These are phyloP conservation scores for Sylvietta virens DNA, from an alignment of 2,113 vertebrate species.

Conservation along the genomic window DNA sequence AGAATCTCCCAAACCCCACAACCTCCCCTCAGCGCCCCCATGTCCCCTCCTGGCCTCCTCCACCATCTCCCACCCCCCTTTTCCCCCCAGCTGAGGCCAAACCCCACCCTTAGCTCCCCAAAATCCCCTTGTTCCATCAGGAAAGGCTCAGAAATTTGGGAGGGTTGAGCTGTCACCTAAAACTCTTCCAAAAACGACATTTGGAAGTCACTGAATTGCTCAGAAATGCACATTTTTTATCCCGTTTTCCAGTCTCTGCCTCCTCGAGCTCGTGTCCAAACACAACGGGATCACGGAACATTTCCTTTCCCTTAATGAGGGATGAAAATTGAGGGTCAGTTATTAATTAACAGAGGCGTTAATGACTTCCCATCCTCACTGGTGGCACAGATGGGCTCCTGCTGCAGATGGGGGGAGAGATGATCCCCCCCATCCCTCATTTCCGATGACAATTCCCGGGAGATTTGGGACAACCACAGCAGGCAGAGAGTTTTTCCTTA, in stretches of 20 bases:
- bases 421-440: neutral
- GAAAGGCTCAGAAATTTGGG: neutral
- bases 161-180: neutral
- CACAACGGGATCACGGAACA: fast-evolving
- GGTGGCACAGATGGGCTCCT: neutral
- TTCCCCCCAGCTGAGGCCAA: neutral
- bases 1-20: neutral
- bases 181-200: neutral
- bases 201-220: no score
- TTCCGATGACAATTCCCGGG: neutral
- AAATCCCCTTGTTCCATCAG: neutral
- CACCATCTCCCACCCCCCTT: neutral
- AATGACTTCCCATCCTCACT: neutral
- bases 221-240: fast-evolving
- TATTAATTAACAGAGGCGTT: neutral
- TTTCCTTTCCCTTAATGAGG: neutral
- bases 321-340: neutral
- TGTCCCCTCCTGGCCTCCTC: neutral
- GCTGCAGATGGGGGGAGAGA: neutral
- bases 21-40: neutral
- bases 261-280: fast-evolving
- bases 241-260: neutral
- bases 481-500: neutral
- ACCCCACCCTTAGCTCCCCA: neutral
- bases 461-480: fast-evolving